Base-by-base conservation (phyloP, 2,888 invertebrate species). In the Monoplex corrugatus region DNA sequence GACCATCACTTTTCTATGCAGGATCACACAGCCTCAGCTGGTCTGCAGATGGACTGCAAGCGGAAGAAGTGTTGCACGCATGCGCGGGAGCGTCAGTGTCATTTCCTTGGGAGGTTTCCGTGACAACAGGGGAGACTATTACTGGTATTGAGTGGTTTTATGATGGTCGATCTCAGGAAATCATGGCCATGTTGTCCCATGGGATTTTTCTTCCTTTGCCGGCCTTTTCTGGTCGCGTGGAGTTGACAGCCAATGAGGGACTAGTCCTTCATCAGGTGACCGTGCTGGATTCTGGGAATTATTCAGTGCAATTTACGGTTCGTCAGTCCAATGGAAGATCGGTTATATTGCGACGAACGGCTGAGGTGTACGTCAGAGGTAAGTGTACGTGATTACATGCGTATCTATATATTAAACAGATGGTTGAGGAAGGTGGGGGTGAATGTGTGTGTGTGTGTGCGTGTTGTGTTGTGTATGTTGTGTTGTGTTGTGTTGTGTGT, bases 271-370 rank as follows among this genome's bases (percentile, higher is more conserved):
- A 2, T 84, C 57, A 35, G 50, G 35, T 84, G 84, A 84, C 84
- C 44, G 50, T 38, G 84, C 19, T 45, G 45, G 84, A 84, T 50
- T 45, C 57, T 84, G 84, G 84, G 16, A 84, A 84, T 23, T 85
- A 85, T 28, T n/a, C 57, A 2, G 84, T 85, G 84, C 38, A 57
- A 10, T 35, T 85, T 28, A 63, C 63, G 0, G 84, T 16, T 32
- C 63, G 57, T 23, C 35, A 63, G 0, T 16, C 35, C 6, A 32
- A 85, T 57, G 84, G 63, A 38, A 38, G 8, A 10, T 0, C 40
- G 84, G 32, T 40, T 2, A 63, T 10, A 2, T 23, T 38, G 43
- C 23, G 23, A 28, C 84, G 40, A 23, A 38, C 38, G 19, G 84
- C 38, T n/a, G 38, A 38, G 19, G 80, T 80, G 23, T 72, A 72